Percentiles rank a stretch among this genome's conserved stretches.
These are phyloP conservation scores for Oscheius sp. DNA, from an alignment of 2,888 invertebrate species.

Conservation along the genomic window DNA sequence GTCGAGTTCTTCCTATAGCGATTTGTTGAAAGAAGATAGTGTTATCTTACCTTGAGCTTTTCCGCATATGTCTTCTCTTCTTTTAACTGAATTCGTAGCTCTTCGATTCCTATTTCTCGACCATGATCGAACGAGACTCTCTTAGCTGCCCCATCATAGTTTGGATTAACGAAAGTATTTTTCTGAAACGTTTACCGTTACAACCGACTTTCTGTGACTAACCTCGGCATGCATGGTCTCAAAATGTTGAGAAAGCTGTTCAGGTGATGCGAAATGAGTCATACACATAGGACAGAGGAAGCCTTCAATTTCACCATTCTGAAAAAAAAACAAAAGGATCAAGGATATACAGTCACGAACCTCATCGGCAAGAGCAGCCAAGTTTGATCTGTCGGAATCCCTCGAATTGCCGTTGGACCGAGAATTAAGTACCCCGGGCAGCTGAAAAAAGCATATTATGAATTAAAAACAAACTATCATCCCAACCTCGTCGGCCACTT, in stretches of 20 bases:
- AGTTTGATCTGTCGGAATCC: slow-evolving; percentile 20
- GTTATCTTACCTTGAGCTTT: slow-evolving; percentile 72
- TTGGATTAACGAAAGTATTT: slow-evolving; percentile 38
- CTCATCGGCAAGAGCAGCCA: slow-evolving; percentile 17
- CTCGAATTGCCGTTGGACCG: slow-evolving; percentile 32
- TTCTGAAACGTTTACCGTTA: slow-evolving; percentile 1
- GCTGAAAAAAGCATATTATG: slow-evolving; percentile 36
- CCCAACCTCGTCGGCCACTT: slow-evolving; percentile 58
- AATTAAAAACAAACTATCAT: background rate
- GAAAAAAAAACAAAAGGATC: background rate
- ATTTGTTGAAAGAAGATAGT: slow-evolving; percentile 18
- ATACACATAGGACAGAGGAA: slow-evolving; percentile 76
- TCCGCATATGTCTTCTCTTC: slow-evolving; percentile 74
- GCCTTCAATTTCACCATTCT: slow-evolving; percentile 72
- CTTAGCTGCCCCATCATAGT: slow-evolving; percentile 23
- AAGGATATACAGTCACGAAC: slow-evolving; percentile 11
- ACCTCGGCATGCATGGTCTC: slow-evolving; percentile 49
- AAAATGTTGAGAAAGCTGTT: slow-evolving; percentile 57
- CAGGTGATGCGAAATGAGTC: slow-evolving; percentile 51
- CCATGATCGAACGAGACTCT: background rate
- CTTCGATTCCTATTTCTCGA: slow-evolving; percentile 41
- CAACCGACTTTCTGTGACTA: background rate
- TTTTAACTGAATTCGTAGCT: slow-evolving; percentile 46
- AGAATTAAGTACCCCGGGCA: slow-evolving; percentile 45
- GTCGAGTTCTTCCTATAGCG: slow-evolving; percentile 75